phyloP scores from a whole-genome alignment of 2,797 vertebrate species.

The Potorous gilbertii region DNA sequence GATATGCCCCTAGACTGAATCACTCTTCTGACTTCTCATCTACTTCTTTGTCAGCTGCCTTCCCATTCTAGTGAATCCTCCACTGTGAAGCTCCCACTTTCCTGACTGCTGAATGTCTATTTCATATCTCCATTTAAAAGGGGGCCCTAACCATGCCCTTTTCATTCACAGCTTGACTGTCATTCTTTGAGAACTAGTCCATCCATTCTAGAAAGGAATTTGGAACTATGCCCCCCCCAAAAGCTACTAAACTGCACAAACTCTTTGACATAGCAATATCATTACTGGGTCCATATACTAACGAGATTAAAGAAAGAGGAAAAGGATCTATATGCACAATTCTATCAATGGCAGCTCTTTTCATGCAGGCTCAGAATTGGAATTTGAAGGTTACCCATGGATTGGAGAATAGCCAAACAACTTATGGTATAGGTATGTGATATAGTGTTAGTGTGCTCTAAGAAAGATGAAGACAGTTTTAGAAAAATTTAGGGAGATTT shows the following conservation, averaged over 20 bases:
- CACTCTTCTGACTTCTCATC: background rate
- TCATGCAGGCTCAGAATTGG: background rate
- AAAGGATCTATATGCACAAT: background rate
- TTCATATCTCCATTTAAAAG: background rate
- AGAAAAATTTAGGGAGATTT: background rate
- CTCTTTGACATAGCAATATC: background rate
- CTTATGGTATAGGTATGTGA: too few relatives aligned
- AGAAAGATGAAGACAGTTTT: too few relatives aligned
- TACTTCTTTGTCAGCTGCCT: background rate
- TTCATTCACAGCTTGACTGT: background rate
- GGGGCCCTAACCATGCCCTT: too few relatives aligned
- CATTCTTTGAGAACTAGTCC: background rate
- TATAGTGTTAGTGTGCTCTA: too few relatives aligned
- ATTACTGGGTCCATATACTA: background rate
- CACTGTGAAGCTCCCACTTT: background rate
- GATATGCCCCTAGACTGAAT: background rate
- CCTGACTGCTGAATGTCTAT: background rate
- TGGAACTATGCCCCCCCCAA: background rate
- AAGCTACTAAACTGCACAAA: background rate
- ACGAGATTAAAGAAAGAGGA: background rate
- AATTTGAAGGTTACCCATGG: background rate
- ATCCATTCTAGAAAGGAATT: background rate
- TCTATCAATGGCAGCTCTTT: background rate
- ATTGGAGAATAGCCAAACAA: too few relatives aligned
- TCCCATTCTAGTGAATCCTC: background rate